Percentiles rank a stretch among this genome's conserved stretches.
These are phyloP conservation scores for Cryptosula pallasiana DNA, from an alignment of 2,888 invertebrate species.

Conservation along the genomic window DNA sequence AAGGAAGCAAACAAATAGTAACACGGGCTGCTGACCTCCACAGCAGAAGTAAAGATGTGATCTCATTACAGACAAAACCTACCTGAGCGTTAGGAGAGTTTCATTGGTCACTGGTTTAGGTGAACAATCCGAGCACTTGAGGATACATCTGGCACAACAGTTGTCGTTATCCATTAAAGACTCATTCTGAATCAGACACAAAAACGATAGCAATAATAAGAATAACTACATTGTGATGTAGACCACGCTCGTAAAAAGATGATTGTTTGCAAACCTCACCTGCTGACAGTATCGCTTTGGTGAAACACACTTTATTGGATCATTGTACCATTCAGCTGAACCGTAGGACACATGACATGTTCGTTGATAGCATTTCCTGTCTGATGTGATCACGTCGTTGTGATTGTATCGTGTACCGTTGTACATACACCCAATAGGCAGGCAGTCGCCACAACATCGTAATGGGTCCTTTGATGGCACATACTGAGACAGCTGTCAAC, in stretches of 20 bases:
- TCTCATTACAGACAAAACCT: too few relatives aligned
- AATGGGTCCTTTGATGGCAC: too few relatives aligned
- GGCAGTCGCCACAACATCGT: background rate
- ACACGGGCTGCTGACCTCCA: too few relatives aligned
- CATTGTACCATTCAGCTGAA: background rate
- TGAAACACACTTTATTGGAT: background rate
- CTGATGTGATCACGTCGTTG: background rate
- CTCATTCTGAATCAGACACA: too few relatives aligned
- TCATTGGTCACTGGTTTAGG: constrained; percentile 9
- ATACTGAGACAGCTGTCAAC: too few relatives aligned
- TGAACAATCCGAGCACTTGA: background rate
- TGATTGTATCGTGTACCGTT: background rate
- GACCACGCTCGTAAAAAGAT: too few relatives aligned
- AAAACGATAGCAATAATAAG: too few relatives aligned
- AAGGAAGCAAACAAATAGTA: too few relatives aligned
- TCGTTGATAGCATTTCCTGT: background rate
- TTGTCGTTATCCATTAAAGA: background rate
- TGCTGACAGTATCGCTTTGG: background rate
- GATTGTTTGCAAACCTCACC: too few relatives aligned
- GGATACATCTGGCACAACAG: background rate
- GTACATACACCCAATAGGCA: background rate
- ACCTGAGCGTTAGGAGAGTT: constrained; percentile 7
- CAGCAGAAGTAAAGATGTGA: too few relatives aligned
- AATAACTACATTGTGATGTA: too few relatives aligned
- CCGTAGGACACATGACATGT: background rate